Evolutionary conservation across 1,140 invertebrate species (phyloP), one percentile per base, ranked within the genome.

Genomic region (Pantala flavescens): DNA sequence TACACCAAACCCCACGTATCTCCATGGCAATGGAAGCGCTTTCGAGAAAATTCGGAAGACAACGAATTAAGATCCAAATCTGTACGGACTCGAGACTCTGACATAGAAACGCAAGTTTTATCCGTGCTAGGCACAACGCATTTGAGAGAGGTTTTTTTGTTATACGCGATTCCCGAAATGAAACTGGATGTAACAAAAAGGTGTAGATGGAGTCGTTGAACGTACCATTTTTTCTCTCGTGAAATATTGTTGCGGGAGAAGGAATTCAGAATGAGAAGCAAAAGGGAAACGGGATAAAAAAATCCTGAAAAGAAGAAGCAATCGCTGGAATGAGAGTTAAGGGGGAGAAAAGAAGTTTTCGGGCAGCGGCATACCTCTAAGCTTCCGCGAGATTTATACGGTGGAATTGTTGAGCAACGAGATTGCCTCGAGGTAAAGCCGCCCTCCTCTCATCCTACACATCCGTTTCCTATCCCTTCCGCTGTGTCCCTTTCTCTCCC

Each of bases 331-430:
- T 21, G 49, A 16, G n/a, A 19, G 49, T 63, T 36, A 21, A 63
- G 49, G n/a, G 49, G 49, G 49, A 63, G 49, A 63, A 21, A 63
- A 21, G 14, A 21, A 16, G 49, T 63, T 63, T 21, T 63, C 49
- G 16, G 49, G 49, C 49, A 63, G 49, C 5, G 49, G 49, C 49
- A 21, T 21, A 21, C 49, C 49, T 63, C 49, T 63, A 16, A 63
- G 49, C 49, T 63, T 16, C 49, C 49, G 49, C 49, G 49, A 63
- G 49, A 63, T 63, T 63, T 63, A 63, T 63, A 19, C 49, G 49
- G n/a, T 63, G 49, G 49, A 63, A 63, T 63, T 63, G 49, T 63
- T 63, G 49, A 21, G 49, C 49, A 63, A 63, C 49, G 49, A 63
- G 49, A 63, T 63, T 63, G 49, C 49, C 49, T 63, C 49, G 49